phyloP scores from a whole-genome alignment of 2,113 vertebrate genomes.

The Panthera tigris region DNA sequence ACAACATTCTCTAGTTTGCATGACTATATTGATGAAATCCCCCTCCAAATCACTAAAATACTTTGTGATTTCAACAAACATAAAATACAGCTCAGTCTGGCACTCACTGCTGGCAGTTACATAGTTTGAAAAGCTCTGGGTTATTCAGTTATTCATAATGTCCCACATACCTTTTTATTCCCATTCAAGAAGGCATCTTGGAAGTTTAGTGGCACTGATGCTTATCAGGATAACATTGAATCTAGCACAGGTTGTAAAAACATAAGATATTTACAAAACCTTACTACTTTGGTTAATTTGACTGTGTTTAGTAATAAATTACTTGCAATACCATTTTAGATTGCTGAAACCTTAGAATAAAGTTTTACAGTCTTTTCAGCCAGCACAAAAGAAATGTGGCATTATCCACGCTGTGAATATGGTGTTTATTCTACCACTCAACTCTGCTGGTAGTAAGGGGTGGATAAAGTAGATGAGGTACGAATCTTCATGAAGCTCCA shows the following conservation, averaged over 20 bases:
- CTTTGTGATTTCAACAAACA: background rate
- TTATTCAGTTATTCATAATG: background rate
- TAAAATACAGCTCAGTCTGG: background rate
- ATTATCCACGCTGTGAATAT: background rate
- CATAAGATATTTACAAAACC: background rate
- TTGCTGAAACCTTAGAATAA: background rate
- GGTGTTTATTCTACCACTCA: background rate
- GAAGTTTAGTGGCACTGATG: background rate
- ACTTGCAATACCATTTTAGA: background rate
- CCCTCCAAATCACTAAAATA: background rate
- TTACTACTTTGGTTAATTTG: background rate
- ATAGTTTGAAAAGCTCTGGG: background rate
- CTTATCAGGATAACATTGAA: background rate
- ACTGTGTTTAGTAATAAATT: background rate
- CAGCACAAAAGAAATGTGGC: background rate
- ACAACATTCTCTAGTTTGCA: background rate
- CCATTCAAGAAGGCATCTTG: background rate
- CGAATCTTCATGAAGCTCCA: background rate
- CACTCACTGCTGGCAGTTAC: background rate
- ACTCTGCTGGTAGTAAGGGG: background rate
- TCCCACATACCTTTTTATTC: background rate
- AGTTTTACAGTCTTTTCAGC: background rate
- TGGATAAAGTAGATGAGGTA: background rate
- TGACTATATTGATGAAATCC: background rate
- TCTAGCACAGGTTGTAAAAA: background rate